Base-by-base conservation (phyloP, 2,888 invertebrate genomes). In the Lottia gigantea region DNA sequence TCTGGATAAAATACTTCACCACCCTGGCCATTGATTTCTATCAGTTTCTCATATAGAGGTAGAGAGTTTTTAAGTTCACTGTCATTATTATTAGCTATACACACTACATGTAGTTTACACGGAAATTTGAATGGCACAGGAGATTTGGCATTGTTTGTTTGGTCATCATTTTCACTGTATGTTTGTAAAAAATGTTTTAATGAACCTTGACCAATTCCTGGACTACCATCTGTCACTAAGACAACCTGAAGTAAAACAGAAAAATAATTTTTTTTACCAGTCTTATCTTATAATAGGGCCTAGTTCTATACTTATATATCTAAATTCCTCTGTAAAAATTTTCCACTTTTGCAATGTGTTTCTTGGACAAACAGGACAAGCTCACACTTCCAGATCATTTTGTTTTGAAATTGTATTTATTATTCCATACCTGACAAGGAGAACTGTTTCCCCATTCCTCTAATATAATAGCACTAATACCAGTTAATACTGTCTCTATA, bases 381-480 rank as follows among this genome's bases (percentile, higher is more conserved):
- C 31, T 31, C 2, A 31, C 31, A 40, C 40, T 8, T 40, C 7
- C 6, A 40, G 11, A 40, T 40, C 40, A 40, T 6, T 8, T 64
- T 64, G 8, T 25, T 40, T 66, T 12, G 12, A 66, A 46, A 66
- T 25, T 25, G 46, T 3, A 46, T 16, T 46, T 65, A 16, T 3
- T 63, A 40, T 45, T 19, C 63, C n/a, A 40, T 63, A 64, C 64
- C 64, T 64, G 40, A 64, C 64, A 64, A 40, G 64, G 64, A 25
- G 94, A 94, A 77, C 94, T 93, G 74, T 82, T 78, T 7, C 96
- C 96, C 97, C 97, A 98, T 87, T 96, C 95, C 68, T 93, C 93
- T 47, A 94, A 91, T 47, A 97, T 92, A 67, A 95, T 90, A 82
- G 93, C 93, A 83, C 93, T 94, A 0, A 95, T 93, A 25, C 94